Conservation (phyloP, 2,113 vertebrate genomes). For the Prionailurus bengalensis region DNA sequence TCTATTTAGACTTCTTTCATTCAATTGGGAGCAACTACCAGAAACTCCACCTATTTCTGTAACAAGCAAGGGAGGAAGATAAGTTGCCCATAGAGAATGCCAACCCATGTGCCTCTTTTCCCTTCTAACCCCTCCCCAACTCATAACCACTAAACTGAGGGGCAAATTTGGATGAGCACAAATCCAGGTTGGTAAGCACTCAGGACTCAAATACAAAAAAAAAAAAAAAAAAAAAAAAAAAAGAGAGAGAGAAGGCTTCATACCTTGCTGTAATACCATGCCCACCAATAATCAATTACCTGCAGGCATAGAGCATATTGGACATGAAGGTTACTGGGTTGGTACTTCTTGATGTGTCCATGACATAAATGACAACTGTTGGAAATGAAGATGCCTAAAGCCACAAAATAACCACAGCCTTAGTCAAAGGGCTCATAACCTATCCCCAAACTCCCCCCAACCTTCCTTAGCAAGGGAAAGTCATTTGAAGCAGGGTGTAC, state of each 20-base stretch:
- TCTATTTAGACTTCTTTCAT: conserved; percentile 23
- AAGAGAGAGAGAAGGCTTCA: neutral
- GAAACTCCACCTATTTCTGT: neutral
- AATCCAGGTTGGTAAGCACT: neutral
- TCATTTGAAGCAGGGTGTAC: fast-evolving
- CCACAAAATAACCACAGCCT: conserved; percentile 24
- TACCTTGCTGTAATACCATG: neutral
- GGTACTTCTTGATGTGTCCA: conserved; percentile 98
- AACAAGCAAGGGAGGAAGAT: neutral
- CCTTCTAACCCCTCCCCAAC: neutral
- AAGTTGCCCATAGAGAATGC: neutral
- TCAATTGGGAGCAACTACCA: neutral
- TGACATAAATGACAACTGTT: conserved; percentile 96
- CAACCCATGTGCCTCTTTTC: neutral
- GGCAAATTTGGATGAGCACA: neutral
- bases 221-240: neutral
- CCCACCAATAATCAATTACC: conserved; percentile 86
- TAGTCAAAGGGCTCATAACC: neutral
- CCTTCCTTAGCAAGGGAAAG: neutral
- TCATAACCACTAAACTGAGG: neutral
- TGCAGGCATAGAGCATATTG: conserved; percentile 99
- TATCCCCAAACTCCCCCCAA: neutral
- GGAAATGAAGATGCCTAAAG: conserved; percentile 96
- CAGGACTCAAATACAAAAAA: neutral
- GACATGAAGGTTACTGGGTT: conserved; percentile 99